A percentile compares a stretch with the other conserved stretches of the same genome.
These are phyloP conservation scores for Timema cristinae DNA, from an alignment of 2,888 invertebrate species.

Conservation along the genomic window DNA sequence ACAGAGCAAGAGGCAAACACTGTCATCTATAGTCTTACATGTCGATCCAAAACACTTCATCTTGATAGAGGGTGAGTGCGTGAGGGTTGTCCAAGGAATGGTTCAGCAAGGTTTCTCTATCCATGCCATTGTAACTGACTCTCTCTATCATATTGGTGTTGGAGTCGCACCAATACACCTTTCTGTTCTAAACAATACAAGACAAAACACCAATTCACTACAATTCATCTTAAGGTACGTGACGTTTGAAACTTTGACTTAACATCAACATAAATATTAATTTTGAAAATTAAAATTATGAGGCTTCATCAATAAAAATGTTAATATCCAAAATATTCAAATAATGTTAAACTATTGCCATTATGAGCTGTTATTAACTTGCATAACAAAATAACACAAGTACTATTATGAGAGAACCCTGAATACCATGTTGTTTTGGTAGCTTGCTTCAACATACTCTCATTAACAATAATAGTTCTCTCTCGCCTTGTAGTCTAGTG, in stretches of 20 bases:
- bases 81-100: slow-evolving; percentile 55
- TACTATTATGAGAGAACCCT: too few species aligned
- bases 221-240: not conserved
- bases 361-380: too few species aligned
- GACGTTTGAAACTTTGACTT: not conserved
- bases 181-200: slow-evolving; percentile 44
- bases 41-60: slow-evolving; percentile 74
- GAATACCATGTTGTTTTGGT: too few species aligned
- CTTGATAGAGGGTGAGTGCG: slow-evolving; percentile 60
- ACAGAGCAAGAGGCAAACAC: too few species aligned
- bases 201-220: not conserved
- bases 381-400: too few species aligned
- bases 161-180: slow-evolving; percentile 78
- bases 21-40: slow-evolving; percentile 43
- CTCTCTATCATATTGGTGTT: slow-evolving; percentile 66
- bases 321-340: not conserved
- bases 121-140: slow-evolving; percentile 63
- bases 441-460: too few species aligned
- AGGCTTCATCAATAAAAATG: not conserved
- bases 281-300: not conserved
- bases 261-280: not conserved
- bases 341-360: too few species aligned
- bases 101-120: slow-evolving; percentile 51
- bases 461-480: too few species aligned
- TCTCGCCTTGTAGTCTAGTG: too few species aligned